phyloP scores from a whole-genome alignment of 2,113 vertebrate genomes.

The Hyperopisus bebe region DNA sequence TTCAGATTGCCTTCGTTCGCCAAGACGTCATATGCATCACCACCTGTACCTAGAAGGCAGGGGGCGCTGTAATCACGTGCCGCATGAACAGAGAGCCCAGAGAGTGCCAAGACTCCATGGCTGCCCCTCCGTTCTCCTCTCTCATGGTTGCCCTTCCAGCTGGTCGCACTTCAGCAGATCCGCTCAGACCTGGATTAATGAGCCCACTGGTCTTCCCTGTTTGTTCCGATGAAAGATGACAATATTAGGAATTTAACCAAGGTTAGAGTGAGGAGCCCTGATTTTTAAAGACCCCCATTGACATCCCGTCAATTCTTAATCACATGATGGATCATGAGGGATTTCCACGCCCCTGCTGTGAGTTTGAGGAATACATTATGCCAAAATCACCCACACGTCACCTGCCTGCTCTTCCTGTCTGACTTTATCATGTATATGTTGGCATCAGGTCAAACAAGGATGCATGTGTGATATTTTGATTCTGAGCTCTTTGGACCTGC shows the following conservation, averaged over 20 bases:
- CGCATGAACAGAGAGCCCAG: background rate
- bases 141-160: background rate
- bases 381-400: background rate
- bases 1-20: background rate
- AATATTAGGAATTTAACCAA: constrained; percentile 63
- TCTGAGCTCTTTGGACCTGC: background rate
- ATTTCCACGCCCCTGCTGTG: constrained; percentile 34
- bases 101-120: background rate
- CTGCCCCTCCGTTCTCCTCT: background rate
- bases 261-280: constrained; percentile 60
- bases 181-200: constrained; percentile 50
- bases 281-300: constrained; percentile 58
- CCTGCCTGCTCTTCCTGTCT: background rate
- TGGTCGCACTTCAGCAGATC: background rate
- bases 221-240: constrained; percentile 56
- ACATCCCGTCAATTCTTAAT: constrained; percentile 61
- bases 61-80: background rate
- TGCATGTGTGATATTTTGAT: background rate
- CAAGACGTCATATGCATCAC: background rate
- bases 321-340: constrained; percentile 56
- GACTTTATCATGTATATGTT: background rate
- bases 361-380: constrained; percentile 46
- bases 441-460: background rate
- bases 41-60: background rate
- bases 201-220: constrained; percentile 50